These are phyloP conservation scores for Harmothoe impar DNA, from an alignment of 2,888 invertebrate species.

Conservation along the genomic window DNA sequence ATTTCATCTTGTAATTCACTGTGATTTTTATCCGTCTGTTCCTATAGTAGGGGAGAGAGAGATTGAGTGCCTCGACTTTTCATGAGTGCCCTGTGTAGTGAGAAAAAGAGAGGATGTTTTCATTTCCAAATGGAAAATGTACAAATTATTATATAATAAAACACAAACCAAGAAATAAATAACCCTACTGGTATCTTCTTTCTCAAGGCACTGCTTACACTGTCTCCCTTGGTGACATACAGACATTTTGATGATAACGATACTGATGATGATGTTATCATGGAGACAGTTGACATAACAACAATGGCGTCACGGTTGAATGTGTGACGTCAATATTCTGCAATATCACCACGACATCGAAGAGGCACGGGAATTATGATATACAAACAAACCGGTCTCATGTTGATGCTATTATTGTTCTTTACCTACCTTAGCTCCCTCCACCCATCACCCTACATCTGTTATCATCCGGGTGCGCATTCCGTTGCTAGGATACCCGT, in stretches of 20 bases:
- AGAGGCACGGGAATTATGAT: background rate
- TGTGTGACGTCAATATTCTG: background rate
- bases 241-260: background rate
- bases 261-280: background rate
- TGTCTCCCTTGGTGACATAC: constrained; percentile 5
- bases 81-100: constrained; percentile 19
- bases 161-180: no score
- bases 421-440: constrained; percentile 20
- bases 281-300: constrained; percentile 1
- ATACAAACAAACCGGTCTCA: constrained; percentile 1
- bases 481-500: background rate
- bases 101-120: background rate
- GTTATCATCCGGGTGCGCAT: background rate
- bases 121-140: background rate
- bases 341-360: constrained; percentile 20
- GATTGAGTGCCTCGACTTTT: background rate
- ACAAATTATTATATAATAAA: no score
- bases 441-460: background rate
- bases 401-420: background rate
- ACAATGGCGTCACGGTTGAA: background rate
- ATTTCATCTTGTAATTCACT: constrained; percentile 56
- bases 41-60: background rate
- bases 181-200: constrained; percentile 12
- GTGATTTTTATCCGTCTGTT: constrained; percentile 57
- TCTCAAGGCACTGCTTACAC: background rate